These are phyloP conservation scores for Pterocles gutturalis DNA, from an alignment of 2,113 vertebrate species.

Conservation along the genomic window DNA sequence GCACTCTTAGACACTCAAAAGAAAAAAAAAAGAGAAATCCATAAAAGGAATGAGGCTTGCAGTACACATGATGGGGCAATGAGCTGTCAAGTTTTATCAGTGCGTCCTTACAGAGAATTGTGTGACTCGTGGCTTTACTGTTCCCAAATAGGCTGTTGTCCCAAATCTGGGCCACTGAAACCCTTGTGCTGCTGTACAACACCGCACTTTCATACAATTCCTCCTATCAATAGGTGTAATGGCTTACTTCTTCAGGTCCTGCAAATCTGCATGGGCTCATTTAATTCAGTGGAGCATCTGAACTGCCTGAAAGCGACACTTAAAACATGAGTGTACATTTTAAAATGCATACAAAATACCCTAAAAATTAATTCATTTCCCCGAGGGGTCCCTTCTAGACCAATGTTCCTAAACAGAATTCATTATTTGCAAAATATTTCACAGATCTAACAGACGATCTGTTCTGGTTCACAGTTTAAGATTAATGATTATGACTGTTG, in stretches of 20 bases:
- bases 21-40: not conserved
- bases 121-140: not conserved
- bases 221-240: not conserved
- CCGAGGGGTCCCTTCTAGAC: not conserved
- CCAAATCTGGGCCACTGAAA: not conserved
- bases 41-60: not conserved
- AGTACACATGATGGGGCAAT: not conserved
- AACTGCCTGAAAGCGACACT: not conserved
- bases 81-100: not conserved
- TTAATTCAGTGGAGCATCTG: not conserved
- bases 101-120: rapidly evolving
- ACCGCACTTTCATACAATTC: not conserved
- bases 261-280: not conserved
- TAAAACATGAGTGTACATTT: not conserved
- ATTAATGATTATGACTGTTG: not conserved
- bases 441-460: not conserved
- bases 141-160: not conserved
- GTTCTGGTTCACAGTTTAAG: not conserved
- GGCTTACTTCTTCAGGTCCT: not conserved
- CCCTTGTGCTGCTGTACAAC: not conserved
- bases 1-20: not conserved
- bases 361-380: not conserved
- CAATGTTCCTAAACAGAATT: not conserved
- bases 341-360: not conserved
- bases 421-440: conserved; percentile 17